Evolutionary conservation across 2,797 vertebrate genomes (phyloP).

Genomic region (Netta rufina): DNA sequence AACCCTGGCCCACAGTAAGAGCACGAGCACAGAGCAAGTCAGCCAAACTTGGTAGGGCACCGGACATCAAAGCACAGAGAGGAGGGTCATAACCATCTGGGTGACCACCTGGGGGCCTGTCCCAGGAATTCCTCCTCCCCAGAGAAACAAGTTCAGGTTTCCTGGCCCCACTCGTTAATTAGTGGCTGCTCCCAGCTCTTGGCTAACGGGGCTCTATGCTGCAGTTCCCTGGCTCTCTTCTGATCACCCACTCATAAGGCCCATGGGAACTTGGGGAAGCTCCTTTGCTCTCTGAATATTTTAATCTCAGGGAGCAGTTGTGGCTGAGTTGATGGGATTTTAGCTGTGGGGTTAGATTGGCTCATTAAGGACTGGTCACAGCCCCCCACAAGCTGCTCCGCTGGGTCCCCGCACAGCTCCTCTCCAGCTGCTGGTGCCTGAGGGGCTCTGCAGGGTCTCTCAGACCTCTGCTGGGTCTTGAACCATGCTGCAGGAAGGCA

Average conservation of each 20-base stretch:
- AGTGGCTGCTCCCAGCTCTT: background rate
- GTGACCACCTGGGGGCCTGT: background rate
- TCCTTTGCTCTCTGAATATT: background rate
- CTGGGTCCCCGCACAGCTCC: background rate
- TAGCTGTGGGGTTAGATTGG: background rate
- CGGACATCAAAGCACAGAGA: background rate
- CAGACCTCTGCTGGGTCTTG: background rate
- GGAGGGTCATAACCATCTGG: background rate
- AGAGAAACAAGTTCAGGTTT: background rate
- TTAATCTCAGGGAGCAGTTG: background rate
- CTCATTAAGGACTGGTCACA: background rate
- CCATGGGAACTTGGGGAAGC: background rate
- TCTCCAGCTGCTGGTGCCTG: background rate
- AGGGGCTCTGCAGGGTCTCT: background rate
- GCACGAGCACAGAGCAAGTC: background rate
- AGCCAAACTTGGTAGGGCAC: background rate
- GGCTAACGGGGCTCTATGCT: background rate
- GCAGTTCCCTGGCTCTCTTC: background rate
- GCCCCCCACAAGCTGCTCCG: background rate
- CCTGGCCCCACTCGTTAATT: background rate
- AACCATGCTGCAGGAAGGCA: background rate
- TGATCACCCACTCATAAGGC: too few species aligned
- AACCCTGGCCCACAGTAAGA: background rate
- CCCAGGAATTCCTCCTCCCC: background rate
- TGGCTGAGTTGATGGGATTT: constrained; percentile 32